Percentiles rank a stretch among this genome's conserved stretches.
Conservation (phyloP, 2,888 invertebrate species). For the Calliphora vomitoria region DNA sequence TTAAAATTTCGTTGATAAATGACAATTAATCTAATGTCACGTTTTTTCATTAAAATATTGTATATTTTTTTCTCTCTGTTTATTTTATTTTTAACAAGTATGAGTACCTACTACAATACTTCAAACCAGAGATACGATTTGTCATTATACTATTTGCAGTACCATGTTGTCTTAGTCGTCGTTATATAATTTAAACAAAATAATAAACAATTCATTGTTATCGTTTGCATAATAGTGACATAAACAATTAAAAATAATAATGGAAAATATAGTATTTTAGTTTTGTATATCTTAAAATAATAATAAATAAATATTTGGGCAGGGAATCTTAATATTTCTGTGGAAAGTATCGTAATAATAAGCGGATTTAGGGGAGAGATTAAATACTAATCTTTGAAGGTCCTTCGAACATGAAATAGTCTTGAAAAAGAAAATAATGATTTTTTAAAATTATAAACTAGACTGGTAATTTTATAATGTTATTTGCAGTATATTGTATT, state of each 20-base stretch:
- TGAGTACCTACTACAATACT: background rate
- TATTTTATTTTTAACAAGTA: constrained; percentile 34
- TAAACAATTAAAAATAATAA: constrained; percentile 68
- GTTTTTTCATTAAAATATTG: constrained; percentile 46
- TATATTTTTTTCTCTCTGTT: constrained; percentile 37
- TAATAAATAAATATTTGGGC: constrained; percentile 15
- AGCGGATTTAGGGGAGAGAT: background rate
- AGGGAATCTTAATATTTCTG: constrained; percentile 30
- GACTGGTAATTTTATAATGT: no score
- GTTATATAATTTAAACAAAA: constrained; percentile 15
- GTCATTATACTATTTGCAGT: constrained; percentile 45
- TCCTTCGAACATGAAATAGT: background rate
- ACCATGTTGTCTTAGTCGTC: constrained; percentile 11
- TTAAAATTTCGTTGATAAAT: constrained; percentile 31
- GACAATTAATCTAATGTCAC: constrained; percentile 54
- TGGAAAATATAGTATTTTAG: constrained; percentile 45
- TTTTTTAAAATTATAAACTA: no score
- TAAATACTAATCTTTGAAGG: background rate
- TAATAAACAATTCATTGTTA: constrained; percentile 56
- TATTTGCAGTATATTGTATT: no score
- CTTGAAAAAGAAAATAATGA: no score
- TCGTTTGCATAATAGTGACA: constrained; percentile 69
- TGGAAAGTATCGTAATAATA: no score
- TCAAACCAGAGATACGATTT: constrained; percentile 40
- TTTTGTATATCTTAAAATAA: background rate